Evolutionary conservation across 2,113 vertebrate genomes (phyloP).

Genomic region (Enhydra lutris): DNA sequence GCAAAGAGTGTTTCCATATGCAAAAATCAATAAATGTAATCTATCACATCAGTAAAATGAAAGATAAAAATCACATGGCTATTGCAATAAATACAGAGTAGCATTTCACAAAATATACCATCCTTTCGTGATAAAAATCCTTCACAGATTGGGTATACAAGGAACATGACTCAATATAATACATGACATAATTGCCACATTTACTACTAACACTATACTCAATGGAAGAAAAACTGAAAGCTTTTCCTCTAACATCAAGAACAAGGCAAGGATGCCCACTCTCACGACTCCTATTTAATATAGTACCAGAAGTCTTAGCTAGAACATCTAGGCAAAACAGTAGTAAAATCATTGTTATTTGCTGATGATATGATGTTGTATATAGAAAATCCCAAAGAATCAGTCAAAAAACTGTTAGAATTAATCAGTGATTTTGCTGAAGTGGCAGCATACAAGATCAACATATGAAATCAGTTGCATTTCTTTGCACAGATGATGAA

Average conservation of each 20-base stretch:
- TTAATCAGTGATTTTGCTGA: background rate
- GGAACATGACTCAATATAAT: background rate
- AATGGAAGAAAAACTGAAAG: background rate
- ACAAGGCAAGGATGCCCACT: background rate
- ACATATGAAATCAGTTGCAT: background rate
- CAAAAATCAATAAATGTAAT: background rate
- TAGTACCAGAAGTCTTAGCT: background rate
- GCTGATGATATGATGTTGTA: background rate
- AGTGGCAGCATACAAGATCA: background rate
- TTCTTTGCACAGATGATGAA: background rate
- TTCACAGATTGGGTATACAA: background rate
- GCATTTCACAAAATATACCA: background rate
- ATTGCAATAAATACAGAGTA: background rate
- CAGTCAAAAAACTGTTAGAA: background rate
- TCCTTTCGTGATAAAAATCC: background rate
- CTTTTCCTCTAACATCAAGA: background rate
- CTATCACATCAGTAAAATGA: background rate
- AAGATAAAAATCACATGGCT: background rate
- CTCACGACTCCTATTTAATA: background rate
- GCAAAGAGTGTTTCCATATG: background rate
- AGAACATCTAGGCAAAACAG: background rate
- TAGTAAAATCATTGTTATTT: background rate
- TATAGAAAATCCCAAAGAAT: background rate
- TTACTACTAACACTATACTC: background rate
- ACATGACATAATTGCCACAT: background rate